These are phyloP conservation scores for Ibidorhyncha struthersii DNA, from an alignment of 2,113 vertebrate species.

Conservation along the genomic window DNA sequence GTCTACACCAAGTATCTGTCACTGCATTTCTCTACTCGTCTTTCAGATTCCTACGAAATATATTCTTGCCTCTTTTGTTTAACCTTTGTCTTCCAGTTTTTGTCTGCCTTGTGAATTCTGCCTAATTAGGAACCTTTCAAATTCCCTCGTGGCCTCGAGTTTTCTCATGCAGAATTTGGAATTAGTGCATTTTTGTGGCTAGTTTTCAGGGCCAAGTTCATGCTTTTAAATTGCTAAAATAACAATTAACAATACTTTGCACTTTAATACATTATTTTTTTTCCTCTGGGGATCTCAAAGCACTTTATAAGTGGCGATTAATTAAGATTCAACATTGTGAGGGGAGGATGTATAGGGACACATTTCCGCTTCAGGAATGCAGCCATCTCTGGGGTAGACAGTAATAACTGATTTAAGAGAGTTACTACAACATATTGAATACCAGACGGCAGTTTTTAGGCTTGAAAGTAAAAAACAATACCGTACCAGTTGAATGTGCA, in stretches of 20 bases:
- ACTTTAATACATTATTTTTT: background rate
- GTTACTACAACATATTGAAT: background rate
- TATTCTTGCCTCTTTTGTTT: slow-evolving; percentile 31
- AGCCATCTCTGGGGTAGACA: background rate
- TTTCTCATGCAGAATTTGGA: slow-evolving; percentile 62
- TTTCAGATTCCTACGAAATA: slow-evolving; percentile 8
- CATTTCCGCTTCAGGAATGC: background rate
- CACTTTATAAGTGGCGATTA: slow-evolving; percentile 21
- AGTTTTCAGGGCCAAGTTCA: slow-evolving; percentile 8
- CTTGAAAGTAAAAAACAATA: background rate
- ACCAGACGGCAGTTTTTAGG: background rate
- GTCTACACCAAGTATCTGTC: background rate
- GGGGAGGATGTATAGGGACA: background rate
- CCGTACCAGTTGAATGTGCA: background rate
- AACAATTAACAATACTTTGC: slow-evolving; percentile 46
- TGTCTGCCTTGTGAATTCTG: slow-evolving; percentile 49
- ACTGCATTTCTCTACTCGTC: background rate
- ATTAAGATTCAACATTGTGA: slow-evolving; percentile 13
- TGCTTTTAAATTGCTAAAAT: slow-evolving; percentile 49
- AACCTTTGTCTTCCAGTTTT: slow-evolving; percentile 58
- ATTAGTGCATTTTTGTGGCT: slow-evolving; percentile 13
- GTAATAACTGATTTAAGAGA: background rate
- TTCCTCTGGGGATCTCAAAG: background rate
- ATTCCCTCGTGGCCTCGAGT: slow-evolving; percentile 44
- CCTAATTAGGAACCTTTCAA: slow-evolving; percentile 63